Base-by-base conservation (phyloP, 2,797 vertebrate species). In the Potorous gilbertii region DNA sequence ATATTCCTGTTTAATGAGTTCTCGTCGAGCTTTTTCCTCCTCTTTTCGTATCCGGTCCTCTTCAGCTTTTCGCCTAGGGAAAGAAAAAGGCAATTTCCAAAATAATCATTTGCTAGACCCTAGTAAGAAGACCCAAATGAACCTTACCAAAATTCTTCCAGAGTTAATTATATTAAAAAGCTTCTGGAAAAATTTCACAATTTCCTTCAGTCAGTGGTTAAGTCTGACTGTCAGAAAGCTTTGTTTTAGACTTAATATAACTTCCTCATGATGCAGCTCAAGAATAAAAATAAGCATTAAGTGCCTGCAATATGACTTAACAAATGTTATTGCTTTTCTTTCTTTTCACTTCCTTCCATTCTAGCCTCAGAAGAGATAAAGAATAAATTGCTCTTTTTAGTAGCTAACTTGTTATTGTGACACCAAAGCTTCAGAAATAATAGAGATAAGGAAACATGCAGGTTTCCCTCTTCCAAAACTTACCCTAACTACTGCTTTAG, bases 1-100 rank as follows among this genome's bases (percentile, higher is more conserved):
- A 96, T 99, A 99, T 4, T 99, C 99, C 97, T 99, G 99, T 97
- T 99, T 99, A 92, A 99, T 99, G 74, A 99, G 98, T 90, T 99
- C 99, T 56, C 99, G 98, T 31, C 99, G 99, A 0, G 99, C 99
- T 97, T 99, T 99, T 98, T 99, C 99, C 55, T 99, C 99, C 12
- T 99, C 99, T 95, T 99, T 99, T 74, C 99, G 99, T 97, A 99
- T 95, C 16, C 99, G 99, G 0, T 99, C 99, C 95, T 99, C 99
- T 96, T 99, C 99, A 0, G 99, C 99, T 98, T 99, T 99, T 62
- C 99, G 99, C 18, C 99, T 99, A 97, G 1, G 95, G 59, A 27
- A 0, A 92, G 18, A n/a, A 87, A 94, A 87, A 74, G 54, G 34
- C 14, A 56, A 1, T 34, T 57, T 24, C 46, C 21, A 87, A 11